Conservation (phyloP, 2,888 invertebrate species). For the Acleris literana region DNA sequence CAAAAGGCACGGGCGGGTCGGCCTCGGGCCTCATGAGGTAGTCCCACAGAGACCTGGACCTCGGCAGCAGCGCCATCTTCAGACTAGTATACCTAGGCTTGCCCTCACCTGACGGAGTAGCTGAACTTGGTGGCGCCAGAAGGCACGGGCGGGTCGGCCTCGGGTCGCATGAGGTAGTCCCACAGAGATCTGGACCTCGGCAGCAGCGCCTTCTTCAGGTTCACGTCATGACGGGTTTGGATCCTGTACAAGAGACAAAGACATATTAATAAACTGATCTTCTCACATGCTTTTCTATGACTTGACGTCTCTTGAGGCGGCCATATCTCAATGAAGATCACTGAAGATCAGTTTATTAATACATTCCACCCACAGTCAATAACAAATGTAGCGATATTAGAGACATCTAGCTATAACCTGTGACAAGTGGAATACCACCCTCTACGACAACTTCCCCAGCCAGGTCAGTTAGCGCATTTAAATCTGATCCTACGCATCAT, state of each 20-base stretch:
- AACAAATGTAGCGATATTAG: no score
- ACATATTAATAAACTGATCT: neutral
- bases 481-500: no score
- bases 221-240: slow-evolving; percentile 62
- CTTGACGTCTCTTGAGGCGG: no score
- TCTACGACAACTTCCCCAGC: no score
- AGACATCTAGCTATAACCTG: no score
- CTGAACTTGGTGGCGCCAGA: slow-evolving; percentile 90
- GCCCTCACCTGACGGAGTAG: slow-evolving; percentile 84
- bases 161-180: slow-evolving; percentile 67
- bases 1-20: slow-evolving; percentile 89
- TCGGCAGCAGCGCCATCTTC: slow-evolving; percentile 60
- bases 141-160: slow-evolving; percentile 87
- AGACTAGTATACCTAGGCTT: slow-evolving; percentile 32
- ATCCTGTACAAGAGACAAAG: slow-evolving; percentile 49
- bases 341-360: no score
- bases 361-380: no score
- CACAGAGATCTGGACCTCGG: slow-evolving; percentile 63
- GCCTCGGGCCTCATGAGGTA: slow-evolving; percentile 68
- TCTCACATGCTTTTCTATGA: neutral
- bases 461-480: no score
- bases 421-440: no score
- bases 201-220: slow-evolving; percentile 57
- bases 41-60: slow-evolving; percentile 61
- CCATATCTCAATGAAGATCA: no score